Base-by-base conservation (phyloP, 92 coral and sea anemone species). In the Actinostola sp. region DNA sequence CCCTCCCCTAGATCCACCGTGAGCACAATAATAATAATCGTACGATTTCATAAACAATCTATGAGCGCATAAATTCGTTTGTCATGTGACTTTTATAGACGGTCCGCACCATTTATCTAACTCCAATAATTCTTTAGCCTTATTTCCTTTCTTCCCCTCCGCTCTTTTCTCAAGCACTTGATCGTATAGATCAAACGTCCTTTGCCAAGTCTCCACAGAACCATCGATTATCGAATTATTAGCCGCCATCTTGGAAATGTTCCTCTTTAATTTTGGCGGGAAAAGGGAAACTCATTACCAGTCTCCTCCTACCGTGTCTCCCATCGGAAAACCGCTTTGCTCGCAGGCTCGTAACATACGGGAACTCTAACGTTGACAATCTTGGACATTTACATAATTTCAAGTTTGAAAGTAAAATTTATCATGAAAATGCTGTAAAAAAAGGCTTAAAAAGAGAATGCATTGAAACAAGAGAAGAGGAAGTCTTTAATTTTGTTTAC, bases 101-200 rank as follows among this genome's bases (percentile, higher is more conserved):
- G n/a, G n/a, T 5, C 30, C 71, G 59, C 65, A 88, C 98, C 98
- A 94, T 26, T 80, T 72, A 52, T 94, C 98, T 65, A 94, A 72
- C 25, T 87, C 93, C 41, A 94, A 54, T 28, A 94, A 69, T 45
- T 94, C 89, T 61, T 42, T 71, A 7, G 81, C 86, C 63, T 88
- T 89, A 20, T 61, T 92, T 50, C 77, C 75, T 58, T 94, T 91
- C 85, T 67, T 74, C 25, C 64, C 79, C 20, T 81, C 71, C 16
- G 98, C 95, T 66, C 83, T 85, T 49, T 75, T 56, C 67, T 87
- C 45, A 42, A 94, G 59, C 10, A 94, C 78, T 11, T 79, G 65
- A 26, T 83, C 76, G 76, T 91, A 94, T 20, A 85, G 73, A 32
- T 77, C 83, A 32, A 88, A 80, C 4, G 96, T 66, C 28, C 50